Conservation (phyloP, 2,888 invertebrate genomes). For the Ormyrus rosae region DNA sequence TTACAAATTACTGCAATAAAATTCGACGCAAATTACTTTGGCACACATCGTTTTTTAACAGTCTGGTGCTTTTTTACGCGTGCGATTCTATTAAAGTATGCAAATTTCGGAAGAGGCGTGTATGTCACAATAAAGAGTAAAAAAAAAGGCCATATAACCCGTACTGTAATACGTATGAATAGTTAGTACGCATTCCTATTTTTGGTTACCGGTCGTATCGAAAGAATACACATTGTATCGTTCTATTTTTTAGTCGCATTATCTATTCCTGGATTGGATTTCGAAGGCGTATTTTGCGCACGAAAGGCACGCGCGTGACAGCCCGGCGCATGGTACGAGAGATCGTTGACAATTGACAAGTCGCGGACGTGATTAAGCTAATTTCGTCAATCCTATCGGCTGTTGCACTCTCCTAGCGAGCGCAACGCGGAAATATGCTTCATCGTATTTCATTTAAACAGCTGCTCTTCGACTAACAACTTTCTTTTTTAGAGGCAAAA, state of each 20-base stretch:
- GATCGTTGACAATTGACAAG: constrained; percentile 45
- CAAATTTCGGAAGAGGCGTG: constrained; percentile 15
- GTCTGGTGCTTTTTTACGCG: no score
- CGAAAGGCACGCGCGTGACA: constrained; percentile 30
- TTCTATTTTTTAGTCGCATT: constrained; percentile 21
- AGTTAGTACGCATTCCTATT: background rate
- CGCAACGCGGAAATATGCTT: background rate
- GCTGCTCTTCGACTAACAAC: no score
- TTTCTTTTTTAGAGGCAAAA: no score
- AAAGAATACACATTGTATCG: background rate
- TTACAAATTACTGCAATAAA: no score
- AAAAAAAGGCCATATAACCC: background rate
- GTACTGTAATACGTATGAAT: no score
- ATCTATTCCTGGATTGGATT: constrained; percentile 34
- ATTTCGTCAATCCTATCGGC: constrained; percentile 53
- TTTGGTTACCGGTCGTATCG: background rate
- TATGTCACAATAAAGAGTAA: background rate
- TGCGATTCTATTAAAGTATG: background rate
- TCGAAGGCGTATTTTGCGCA: constrained; percentile 31
- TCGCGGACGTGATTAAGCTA: constrained; percentile 53
- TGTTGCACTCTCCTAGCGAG: constrained; percentile 56
- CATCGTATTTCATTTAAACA: no score
- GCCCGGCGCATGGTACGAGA: constrained; percentile 31
- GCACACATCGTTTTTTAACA: no score
- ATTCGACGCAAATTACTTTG: no score